Base-by-base conservation (phyloP, 2,888 invertebrate species). In the Baccha elongata region DNA sequence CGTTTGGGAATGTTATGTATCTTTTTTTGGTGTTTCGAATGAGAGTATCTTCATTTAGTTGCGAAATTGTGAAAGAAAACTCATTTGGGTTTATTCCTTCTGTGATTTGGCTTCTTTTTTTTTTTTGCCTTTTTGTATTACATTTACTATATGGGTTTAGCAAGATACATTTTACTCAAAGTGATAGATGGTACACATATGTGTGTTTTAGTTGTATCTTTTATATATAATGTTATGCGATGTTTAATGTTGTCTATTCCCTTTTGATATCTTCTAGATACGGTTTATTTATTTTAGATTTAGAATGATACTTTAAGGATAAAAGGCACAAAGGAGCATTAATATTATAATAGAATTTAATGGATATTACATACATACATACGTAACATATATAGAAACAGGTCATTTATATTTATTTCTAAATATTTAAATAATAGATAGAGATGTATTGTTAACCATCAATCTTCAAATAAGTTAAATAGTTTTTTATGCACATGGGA, bases 221-320 rank as follows among this genome's bases (percentile, higher is more conserved):
- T 21, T 67, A 55, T 55, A 8, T 17, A 37, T 37, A 35, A 26
- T n/a, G 19, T 35, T 44, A 48, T 55, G 35, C 52, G 80, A 75
- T 76, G 81, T 72, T 81, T 75, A 76, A 75, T 76, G 81, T 76
- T 75, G 81, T 62, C 65, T 69, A 76, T 75, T 67, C 62, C 60
- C 53, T 67, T 83, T 78, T 78, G 78, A 69, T 83, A 64, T 68
- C 64, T 58, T 67, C 62, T 52, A 62, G 68, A 78, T 78, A 73
- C 64, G 73, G 78, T 76, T 78, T 83, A 83, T 83, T 83, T 83
- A 83, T 69, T 76, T 78, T 73, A 73, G 83, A 83, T 83, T 73
- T 58, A 64, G 62, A 68, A 21, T 64, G 73, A 68, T 83, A 83
- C 40, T 26, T 58, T 69, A 64, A 48, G 48, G 68, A 76, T 64